Base-by-base conservation (phyloP, 2,797 vertebrate species). In the Harpagifer antarcticus region DNA sequence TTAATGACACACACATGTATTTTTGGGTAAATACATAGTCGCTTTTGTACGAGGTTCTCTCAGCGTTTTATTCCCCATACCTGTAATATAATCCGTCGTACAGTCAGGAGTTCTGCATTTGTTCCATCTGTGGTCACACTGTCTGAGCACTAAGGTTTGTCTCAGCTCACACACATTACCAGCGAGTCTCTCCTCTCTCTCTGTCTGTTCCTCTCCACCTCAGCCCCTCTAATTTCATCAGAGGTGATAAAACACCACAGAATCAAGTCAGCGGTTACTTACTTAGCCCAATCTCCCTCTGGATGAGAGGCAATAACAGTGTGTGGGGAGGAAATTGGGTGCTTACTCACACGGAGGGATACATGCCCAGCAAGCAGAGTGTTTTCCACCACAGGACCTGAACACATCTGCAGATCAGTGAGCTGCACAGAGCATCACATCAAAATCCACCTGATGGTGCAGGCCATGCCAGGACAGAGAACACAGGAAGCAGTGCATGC, bases 211-310 rank as follows among this genome's bases (percentile, higher is more conserved):
- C 63, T 73, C 77, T 80, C 58, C 43, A 47, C 61, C 77, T 87
- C 82, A 56, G 78, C 77, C 76, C 64, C 83, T 71, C 80, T 93
- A 91, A 94, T 94, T 92, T 91, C 89, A 95, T 95, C 93, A 93
- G 89, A 71, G 84, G 87, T 91, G 91, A 94, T 94, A 94, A 94
- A 94, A 90, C 89, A 78, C 78, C 79, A 87, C 88, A 79, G 82
- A 94, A 94, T 95, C 87, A 90, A 94, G 91, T 94, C 85, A 76
- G 87, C 50, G 72, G 89, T 87, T 88, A 91, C 92, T 93, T 94
- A 92, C 92, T 94, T 90, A 93, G 80, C 76, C 91, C 91, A 88
- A 91, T 94, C 91, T 88, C 80, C 54, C 74, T 62, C 86, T 84
- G 90, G 91, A 93, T 89, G 84, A 89, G 85, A 90, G 87, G 92